Percentiles rank a stretch among this genome's conserved stretches.
Conservation (phyloP, 2,888 invertebrate species). For the Lordiphosa fenestrarum region DNA sequence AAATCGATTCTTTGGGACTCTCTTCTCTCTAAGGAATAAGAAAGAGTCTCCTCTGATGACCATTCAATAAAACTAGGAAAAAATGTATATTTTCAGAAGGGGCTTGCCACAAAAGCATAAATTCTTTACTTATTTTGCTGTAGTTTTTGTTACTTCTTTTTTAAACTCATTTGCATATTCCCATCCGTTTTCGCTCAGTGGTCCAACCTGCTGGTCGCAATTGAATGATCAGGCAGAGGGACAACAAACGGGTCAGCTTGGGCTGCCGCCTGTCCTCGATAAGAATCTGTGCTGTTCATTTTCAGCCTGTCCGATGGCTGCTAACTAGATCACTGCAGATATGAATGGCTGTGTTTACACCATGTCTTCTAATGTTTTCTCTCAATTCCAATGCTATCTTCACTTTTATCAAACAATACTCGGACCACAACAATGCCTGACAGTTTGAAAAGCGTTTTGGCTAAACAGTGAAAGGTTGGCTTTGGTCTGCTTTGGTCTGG, state of each 20-base stretch:
- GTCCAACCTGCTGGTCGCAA: constrained; percentile 17
- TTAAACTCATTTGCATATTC: neutral
- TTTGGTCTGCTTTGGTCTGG: constrained; percentile 13
- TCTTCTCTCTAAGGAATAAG: no score
- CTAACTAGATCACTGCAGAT: constrained; percentile 53
- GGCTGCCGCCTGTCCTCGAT: constrained; percentile 42
- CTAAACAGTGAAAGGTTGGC: constrained; percentile 31
- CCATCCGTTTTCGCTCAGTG: constrained; percentile 15
- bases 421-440: constrained; percentile 30
- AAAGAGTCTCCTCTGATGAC: no score
- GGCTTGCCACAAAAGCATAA: no score
- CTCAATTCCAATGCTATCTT: constrained; percentile 43
- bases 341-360: constrained; percentile 50
- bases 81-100: no score
- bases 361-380: constrained; percentile 48
- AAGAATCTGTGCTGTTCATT: constrained; percentile 44
- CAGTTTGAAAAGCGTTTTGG: constrained; percentile 19
- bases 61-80: no score
- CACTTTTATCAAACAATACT: constrained; percentile 39
- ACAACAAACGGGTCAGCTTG: constrained; percentile 32
- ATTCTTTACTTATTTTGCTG: no score
- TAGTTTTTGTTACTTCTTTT: no score
- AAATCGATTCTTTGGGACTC: no score
- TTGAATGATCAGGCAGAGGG: constrained; percentile 32
- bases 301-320: constrained; percentile 31